Percentiles rank a stretch among this genome's conserved stretches.
phyloP scores from a whole-genome alignment of 2,797 vertebrate species.

The Acanthurus tractus region DNA sequence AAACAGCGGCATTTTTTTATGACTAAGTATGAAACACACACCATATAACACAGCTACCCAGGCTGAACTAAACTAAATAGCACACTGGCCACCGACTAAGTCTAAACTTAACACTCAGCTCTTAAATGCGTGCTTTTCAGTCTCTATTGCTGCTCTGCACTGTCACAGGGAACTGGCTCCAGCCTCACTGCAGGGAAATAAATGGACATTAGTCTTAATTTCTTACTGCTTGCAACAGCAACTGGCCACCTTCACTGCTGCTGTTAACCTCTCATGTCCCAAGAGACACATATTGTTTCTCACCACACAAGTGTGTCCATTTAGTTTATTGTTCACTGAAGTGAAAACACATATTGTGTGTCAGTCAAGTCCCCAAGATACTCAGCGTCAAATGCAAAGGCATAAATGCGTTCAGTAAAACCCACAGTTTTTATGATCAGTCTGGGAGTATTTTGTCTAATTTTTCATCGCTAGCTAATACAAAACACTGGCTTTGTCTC shows the following conservation, averaged over 20 bases:
- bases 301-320: not conserved
- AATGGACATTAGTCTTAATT: constrained; percentile 60
- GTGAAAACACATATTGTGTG: not conserved
- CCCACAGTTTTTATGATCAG: not conserved
- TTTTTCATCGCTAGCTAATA: constrained; percentile 25
- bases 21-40: constrained; percentile 47
- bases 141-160: constrained; percentile 3
- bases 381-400: not conserved
- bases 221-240: constrained; percentile 32
- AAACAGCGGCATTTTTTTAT: constrained; percentile 35
- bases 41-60: constrained; percentile 30
- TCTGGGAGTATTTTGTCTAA: not conserved
- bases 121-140: constrained; percentile 26
- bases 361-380: not conserved
- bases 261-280: constrained; percentile 34
- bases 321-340: not conserved
- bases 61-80: constrained; percentile 44
- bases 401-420: not conserved
- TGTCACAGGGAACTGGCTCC: constrained; percentile 27
- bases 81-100: constrained; percentile 37
- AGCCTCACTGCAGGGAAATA: constrained; percentile 26
- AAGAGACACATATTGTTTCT: constrained; percentile 2
- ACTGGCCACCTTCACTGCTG: constrained; percentile 15
- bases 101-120: constrained; percentile 12
- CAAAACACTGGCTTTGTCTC: constrained; percentile 13